Evolutionary conservation across 1,140 invertebrate genomes (phyloP), one percentile per base, ranked within the genome.

Genomic region (Neodiprion pinetum): DNA sequence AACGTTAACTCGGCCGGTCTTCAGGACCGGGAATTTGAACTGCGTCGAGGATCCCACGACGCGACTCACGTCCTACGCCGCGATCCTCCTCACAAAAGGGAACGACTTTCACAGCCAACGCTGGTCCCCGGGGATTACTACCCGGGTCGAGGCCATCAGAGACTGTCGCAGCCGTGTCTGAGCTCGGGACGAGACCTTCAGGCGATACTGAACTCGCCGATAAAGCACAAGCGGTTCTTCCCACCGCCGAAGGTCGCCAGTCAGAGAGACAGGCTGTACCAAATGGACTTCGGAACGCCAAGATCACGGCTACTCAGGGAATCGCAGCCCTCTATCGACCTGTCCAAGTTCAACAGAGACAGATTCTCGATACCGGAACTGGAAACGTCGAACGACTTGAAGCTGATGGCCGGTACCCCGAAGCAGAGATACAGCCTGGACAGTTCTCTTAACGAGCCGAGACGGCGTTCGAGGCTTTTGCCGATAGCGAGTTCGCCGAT

Each of bases 401-500:
- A 78, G 48, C 66, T 85, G 23, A 87, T 88, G 4, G 85, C 84
- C 3, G 86, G 86, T 0, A 86, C 84, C 0, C 86, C 86, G 0
- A 88, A 88, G 50, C 86, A 87, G 53, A 80, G 86, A 68, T 88
- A 83, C 66, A 88, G 86, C 40, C 67, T 87, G 8, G 86, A 88
- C 72, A 88, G 86, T 73, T 68, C 67, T 40, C 28, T 84, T 85
- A 66, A 17, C 87, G 74, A 82, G 84, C 17, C 80, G 82, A 66
- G 73, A 82, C 75, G 68, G 14, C 83, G 82, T 21, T 81, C 82
- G 0, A 82, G 82, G 14, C 69, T 88, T 0, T 67, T 88, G 0
- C 86, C 86, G 0, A 87, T 88, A n/a, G 85, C 84, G 1, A 87
- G 85, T 72, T 88, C 86, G 0, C 86, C 86, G 1, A 82, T 86